Evolutionary conservation across 1,140 invertebrate genomes (phyloP).

Genomic region (Leucophenga varia): DNA sequence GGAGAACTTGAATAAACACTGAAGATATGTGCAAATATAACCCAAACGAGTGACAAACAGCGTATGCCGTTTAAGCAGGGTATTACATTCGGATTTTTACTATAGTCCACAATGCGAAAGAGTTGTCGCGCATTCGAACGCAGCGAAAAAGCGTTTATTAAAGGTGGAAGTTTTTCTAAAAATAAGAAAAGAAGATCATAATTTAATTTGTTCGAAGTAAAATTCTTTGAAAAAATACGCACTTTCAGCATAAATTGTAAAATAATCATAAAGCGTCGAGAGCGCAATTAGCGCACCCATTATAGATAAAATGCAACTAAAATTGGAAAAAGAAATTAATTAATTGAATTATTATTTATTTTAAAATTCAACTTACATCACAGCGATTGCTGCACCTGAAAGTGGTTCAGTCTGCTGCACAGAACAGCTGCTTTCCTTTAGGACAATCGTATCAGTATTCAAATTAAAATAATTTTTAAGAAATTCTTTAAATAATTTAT

Average conservation of each 20-base stretch:
- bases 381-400: neutral
- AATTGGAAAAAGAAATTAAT: neutral
- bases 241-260: too few relatives aligned
- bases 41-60: slow-evolving; percentile 1
- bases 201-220: neutral
- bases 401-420: neutral
- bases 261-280: neutral
- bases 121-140: slow-evolving; percentile 18
- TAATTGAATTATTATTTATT: neutral
- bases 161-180: neutral
- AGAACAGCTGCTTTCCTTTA: neutral
- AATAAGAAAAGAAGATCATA: neutral
- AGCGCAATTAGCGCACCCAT: neutral
- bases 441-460: too few relatives aligned
- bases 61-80: slow-evolving; percentile 1
- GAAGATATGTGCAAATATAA: neutral
- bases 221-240: neutral
- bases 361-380: neutral
- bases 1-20: slow-evolving; percentile 6
- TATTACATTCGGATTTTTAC: neutral
- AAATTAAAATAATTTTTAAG: neutral
- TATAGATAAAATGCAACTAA: neutral
- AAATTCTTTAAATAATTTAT: neutral
- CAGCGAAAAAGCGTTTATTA: slow-evolving; percentile 16
- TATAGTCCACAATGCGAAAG: slow-evolving; percentile 2